Evolutionary conservation across 2,888 invertebrate species (phyloP), one percentile per base, ranked within the genome.

Genomic region (Diplolepis rosae): DNA sequence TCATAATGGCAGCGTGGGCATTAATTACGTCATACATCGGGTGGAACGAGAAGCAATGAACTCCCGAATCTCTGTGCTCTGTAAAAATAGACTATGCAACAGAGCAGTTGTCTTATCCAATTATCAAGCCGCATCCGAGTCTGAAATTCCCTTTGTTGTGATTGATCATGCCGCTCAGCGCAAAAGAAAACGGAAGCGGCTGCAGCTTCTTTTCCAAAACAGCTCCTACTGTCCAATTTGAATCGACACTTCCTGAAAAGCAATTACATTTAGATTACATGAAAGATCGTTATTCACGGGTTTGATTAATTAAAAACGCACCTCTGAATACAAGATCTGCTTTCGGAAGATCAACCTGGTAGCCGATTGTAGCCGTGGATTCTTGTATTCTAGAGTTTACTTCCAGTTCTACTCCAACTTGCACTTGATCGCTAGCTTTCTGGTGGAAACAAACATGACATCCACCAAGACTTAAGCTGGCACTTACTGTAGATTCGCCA

Each of bases 341-440:
- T 89, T 97, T 97, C 54, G 98, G 98, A 87, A 99, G 92, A 89
- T 98, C 98, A 77, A 96, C 93, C 90, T 98, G 98, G 90, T 99
- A 99, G 11, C 95, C 98, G 80, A 98, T 92, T 3, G 97, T 95
- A 69, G 96, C 96, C 4, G 95, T 93, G 1, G 97, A 95, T 89
- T 98, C 98, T 89, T 96, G 95, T 89, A 96, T 93, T 83, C 96
- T 92, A 85, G 96, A 92, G 86, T 96, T 97, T 5, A 98, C 95
- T 90, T 98, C 98, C 82, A 98, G 92, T 89, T 99, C 99, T 0
- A 97, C 97, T 66, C 98, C 99, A 79, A 99, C 91, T 91, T 96
- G 93, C 75, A 97, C 90, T 86, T 97, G 96, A 87, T 96, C 96
- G 89, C 95, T 96, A 81, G 96, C 95, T 90, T 94, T 96, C 85